Evolutionary conservation across 1,140 invertebrate species (phyloP).

Genomic region (Macrosteles quadrilineatus): DNA sequence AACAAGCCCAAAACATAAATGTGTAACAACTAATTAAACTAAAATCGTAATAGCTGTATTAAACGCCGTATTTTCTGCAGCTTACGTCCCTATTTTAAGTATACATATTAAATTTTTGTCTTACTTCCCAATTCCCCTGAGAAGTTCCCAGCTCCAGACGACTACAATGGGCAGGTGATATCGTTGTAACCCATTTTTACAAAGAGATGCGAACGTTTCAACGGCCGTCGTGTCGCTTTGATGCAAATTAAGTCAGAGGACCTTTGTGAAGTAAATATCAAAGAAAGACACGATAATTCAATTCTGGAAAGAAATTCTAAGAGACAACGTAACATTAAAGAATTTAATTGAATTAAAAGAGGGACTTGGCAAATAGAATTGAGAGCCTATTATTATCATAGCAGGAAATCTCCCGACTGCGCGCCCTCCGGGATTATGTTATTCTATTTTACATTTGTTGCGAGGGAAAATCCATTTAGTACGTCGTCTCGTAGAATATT

Average conservation of each 20-base stretch:
- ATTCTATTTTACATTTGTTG: background rate
- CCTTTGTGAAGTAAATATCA: slow-evolving; percentile 13
- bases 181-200: slow-evolving; percentile 4
- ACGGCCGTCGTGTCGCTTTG: background rate
- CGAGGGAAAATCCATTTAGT: background rate
- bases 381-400: slow-evolving; percentile 14
- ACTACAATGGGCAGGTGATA: too few relatives aligned
- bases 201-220: background rate
- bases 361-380: slow-evolving; percentile 11
- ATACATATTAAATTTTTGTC: too few relatives aligned
- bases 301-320: slow-evolving; percentile 5
- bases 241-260: slow-evolving; percentile 8
- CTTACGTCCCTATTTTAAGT: too few relatives aligned
- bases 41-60: too few relatives aligned
- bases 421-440: background rate
- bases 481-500: too few relatives aligned
- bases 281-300: slow-evolving; percentile 19
- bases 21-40: too few relatives aligned
- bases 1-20: too few relatives aligned
- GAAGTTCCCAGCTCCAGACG: too few relatives aligned
- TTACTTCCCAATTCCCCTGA: too few relatives aligned
- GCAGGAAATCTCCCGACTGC: background rate
- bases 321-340: slow-evolving; percentile 16
- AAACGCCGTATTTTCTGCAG: too few relatives aligned
- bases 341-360: slow-evolving; percentile 19